These are phyloP conservation scores for Turritopsis dohrnii DNA, from an alignment of 30 jellyfish, hydroid and myxozoan species.

Conservation along the genomic window DNA sequence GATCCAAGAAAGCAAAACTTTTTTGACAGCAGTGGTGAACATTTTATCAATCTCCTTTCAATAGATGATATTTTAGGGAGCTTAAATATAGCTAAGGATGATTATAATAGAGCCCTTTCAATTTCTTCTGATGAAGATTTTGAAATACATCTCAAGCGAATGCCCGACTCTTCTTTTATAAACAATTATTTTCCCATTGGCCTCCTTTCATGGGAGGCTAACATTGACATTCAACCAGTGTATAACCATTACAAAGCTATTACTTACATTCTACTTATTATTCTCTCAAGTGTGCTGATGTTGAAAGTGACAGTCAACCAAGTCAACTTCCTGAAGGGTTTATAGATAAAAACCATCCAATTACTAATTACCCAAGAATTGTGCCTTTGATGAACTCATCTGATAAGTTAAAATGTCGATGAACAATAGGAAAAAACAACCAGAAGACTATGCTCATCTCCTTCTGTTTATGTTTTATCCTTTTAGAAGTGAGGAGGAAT, in stretches of 20 bases:
- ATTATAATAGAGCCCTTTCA: slow-evolving; percentile 20
- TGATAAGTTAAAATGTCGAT: no score
- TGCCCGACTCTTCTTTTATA: slow-evolving; percentile 23
- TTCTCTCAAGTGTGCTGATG: neutral
- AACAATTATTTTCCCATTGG: slow-evolving; percentile 29
- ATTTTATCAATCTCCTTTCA: neutral
- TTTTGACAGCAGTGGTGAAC: neutral
- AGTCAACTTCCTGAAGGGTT: neutral
- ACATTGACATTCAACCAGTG: slow-evolving; percentile 13
- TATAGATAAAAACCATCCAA: neutral
- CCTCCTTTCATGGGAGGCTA: no score
- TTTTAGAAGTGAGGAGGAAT: no score
- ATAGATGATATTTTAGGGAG: neutral
- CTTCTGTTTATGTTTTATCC: no score
- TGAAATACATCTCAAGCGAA: slow-evolving; percentile 19
- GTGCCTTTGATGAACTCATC: slow-evolving; percentile 19
- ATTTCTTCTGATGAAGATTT: slow-evolving; percentile 27
- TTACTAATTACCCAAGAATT: slow-evolving; percentile 2
- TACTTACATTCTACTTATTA: neutral
- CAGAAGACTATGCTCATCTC: no score
- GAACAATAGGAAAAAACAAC: no score
- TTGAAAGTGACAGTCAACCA: neutral
- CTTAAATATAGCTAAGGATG: slow-evolving; percentile 15
- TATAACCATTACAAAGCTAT: slow-evolving; percentile 16
- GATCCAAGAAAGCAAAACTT: neutral